Percentiles rank a stretch among this genome's conserved stretches.
Conservation (phyloP, 2,113 vertebrate genomes). For the Platycercus adscitus region DNA sequence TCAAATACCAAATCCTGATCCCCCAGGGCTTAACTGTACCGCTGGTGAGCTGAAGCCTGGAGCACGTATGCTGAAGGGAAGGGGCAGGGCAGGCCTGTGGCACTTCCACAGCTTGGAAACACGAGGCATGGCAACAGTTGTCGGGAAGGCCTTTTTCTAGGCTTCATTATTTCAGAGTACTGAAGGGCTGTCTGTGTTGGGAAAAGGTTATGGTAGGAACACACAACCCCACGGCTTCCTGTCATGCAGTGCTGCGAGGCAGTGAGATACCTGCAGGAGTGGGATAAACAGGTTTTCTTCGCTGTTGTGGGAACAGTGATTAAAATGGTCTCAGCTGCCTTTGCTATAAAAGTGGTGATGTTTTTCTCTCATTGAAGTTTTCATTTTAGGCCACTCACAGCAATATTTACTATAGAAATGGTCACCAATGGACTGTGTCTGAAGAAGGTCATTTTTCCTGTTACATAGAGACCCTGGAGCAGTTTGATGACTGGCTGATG, state of each 20-base stretch:
- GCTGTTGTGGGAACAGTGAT: background rate
- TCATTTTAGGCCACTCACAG: background rate
- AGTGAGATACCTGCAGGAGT: background rate
- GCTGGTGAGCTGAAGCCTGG: fast-evolving
- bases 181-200: background rate
- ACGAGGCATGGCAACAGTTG: background rate
- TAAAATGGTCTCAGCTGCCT: background rate
- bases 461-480: background rate
- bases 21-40: background rate
- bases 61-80: fast-evolving
- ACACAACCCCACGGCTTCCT: background rate
- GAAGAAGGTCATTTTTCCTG: background rate
- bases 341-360: background rate
- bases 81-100: background rate
- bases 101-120: background rate
- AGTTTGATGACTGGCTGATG: background rate
- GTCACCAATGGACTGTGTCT: background rate
- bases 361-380: background rate
- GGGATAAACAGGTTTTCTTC: background rate
- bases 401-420: background rate
- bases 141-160: background rate
- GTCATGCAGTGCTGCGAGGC: background rate
- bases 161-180: background rate
- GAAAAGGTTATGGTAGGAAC: background rate
- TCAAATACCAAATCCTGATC: background rate